Evolutionary conservation across 2,113 vertebrate species (phyloP), one percentile per base, ranked within the genome.

Genomic region (Xiphorhynchus elegans): DNA sequence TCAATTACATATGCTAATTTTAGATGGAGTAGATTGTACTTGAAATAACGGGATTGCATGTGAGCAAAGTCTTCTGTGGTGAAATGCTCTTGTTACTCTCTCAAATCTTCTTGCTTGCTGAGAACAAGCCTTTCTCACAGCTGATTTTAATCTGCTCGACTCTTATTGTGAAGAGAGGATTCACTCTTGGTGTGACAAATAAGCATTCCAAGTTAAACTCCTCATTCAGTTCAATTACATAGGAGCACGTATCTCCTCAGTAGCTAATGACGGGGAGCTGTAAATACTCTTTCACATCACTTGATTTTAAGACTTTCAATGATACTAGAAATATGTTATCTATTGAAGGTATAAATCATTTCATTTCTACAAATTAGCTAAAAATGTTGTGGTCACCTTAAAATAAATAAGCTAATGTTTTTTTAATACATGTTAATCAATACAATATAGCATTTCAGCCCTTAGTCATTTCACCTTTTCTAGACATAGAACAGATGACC

Each of bases 1-100:
- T 89, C 94, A 90, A 84, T 95, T 95, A 90, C 16, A 87, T 42
- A 87, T 85, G 91, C 50, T 95, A 87, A 96, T 92, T 96, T 90
- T 49, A 90, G 47, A 56, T 74, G 35, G 63, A 74, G 55, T 88
- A 90, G 68, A 81, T 39, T 55, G 37, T 73, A 95, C 79, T 93
- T 52, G 87, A 94, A 95, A 86, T 77, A 81, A 90, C 0, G 0
- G 56, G 56, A 92, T 33, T 78, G 69, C 35, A 70, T 13, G 2
- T 18, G 63, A 94, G 47, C 33, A 78, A 85, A 94, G 44, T 37
- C 28, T 69, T 85, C 75, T 40, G 29, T 23, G 26, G 63, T 33
- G 29, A 90, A 94, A 89, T 84, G 63, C 60, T 44, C n/a, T 49
- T 67, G 55, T 59, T 74, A 23, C 16, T 49, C 67, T 62, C 52